A percentile compares a stretch with the other conserved stretches of the same genome.
phyloP scores from a whole-genome alignment of 2,888 invertebrate genomes.

The Hemithea aestivaria region DNA sequence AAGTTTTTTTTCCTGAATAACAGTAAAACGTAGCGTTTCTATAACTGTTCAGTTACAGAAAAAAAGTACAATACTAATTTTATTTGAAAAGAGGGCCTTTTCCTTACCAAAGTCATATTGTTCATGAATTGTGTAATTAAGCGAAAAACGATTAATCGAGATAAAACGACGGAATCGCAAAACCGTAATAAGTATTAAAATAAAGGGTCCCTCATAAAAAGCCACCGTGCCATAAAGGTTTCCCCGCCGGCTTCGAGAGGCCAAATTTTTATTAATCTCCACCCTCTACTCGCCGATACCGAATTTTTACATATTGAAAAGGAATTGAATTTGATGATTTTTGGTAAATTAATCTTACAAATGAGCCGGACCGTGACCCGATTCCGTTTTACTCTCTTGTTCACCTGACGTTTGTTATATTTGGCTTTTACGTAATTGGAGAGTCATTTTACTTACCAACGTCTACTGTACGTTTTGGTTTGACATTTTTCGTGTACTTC shows the following conservation, averaged over 20 bases:
- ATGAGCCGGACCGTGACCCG: slow-evolving; percentile 23
- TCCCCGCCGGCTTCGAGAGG: slow-evolving; percentile 57
- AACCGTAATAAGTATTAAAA: slow-evolving; percentile 68
- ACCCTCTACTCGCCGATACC: slow-evolving; percentile 50
- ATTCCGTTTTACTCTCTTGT: slow-evolving; percentile 20
- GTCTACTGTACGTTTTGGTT: slow-evolving; percentile 3
- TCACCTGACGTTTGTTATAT: slow-evolving; percentile 25
- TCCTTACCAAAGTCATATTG: slow-evolving; percentile 30
- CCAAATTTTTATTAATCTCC: slow-evolving; percentile 71
- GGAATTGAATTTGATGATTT: slow-evolving; percentile 55
- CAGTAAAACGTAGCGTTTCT: no score
- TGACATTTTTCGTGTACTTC: background rate
- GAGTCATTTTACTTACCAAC: slow-evolving; percentile 16
- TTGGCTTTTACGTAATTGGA: slow-evolving; percentile 19
- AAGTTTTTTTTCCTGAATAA: no score
- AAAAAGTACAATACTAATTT: slow-evolving; percentile 18
- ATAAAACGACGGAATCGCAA: slow-evolving; percentile 59
- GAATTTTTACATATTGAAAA: slow-evolving; percentile 58
- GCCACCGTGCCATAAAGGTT: slow-evolving; percentile 67
- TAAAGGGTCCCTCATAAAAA: slow-evolving; percentile 68
- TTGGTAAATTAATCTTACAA: slow-evolving; percentile 30
- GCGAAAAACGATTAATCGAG: slow-evolving; percentile 62
- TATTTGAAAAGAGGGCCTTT: slow-evolving; percentile 19
- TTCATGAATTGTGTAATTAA: slow-evolving; percentile 53
- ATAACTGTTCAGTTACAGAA: slow-evolving; percentile 10